phyloP scores from a whole-genome alignment of 2,888 invertebrate genomes.

The Lissonota sp. region DNA sequence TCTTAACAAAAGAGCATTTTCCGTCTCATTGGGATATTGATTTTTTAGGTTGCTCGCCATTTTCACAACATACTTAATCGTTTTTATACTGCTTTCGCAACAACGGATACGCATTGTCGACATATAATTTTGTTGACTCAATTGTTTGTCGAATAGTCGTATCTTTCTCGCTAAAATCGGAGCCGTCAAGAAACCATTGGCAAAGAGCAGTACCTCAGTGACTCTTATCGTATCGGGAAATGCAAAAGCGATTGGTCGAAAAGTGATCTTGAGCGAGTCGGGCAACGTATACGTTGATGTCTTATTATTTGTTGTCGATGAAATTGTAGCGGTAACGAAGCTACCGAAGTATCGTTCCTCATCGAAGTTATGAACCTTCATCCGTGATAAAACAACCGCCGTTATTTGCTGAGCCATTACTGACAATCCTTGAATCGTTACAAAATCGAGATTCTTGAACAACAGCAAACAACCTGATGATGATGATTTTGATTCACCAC shows the following conservation, averaged over 20 bases:
- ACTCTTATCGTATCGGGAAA: conserved; percentile 86
- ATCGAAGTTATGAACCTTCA: conserved; percentile 86
- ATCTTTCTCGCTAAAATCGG: conserved; percentile 85
- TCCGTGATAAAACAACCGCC: conserved; percentile 81
- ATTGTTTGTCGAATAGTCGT: conserved; percentile 85
- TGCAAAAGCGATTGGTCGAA: conserved; percentile 87
- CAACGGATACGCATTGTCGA: too few relatives aligned
- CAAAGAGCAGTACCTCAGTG: conserved; percentile 86
- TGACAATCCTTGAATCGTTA: conserved; percentile 85
- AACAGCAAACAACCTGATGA: conserved; percentile 84
- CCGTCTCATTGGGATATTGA: conserved; percentile 85
- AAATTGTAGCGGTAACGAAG: conserved; percentile 85
- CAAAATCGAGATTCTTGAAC: conserved; percentile 86
- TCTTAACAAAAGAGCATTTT: conserved; percentile 85
- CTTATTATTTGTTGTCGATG: not conserved
- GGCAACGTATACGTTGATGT: conserved; percentile 79
- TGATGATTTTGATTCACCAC: conserved; percentile 81
- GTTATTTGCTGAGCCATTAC: conserved; percentile 86
- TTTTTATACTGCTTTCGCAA: conserved; percentile 85
- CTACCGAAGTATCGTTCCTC: not conserved
- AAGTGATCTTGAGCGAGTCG: conserved; percentile 86
- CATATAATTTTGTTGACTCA: conserved; percentile 82
- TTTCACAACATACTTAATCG: conserved; percentile 86
- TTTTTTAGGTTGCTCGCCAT: conserved; percentile 86
- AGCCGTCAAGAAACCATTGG: conserved; percentile 86